A percentile compares a stretch with the other conserved stretches of the same genome.
These are phyloP conservation scores for Drosophila pandora DNA, from an alignment of 1,140 invertebrate genomes.

Conservation along the genomic window DNA sequence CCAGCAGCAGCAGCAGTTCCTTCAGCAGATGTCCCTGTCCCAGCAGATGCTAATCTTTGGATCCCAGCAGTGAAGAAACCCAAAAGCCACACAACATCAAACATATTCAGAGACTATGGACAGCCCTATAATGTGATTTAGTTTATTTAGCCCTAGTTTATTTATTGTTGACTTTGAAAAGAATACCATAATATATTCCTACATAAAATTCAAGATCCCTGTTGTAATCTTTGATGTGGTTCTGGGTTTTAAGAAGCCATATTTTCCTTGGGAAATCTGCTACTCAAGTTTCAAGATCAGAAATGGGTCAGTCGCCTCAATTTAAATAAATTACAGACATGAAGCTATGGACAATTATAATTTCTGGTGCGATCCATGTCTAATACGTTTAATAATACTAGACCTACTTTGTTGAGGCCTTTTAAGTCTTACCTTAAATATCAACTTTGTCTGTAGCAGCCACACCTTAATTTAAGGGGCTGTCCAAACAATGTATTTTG, in stretches of 20 bases:
- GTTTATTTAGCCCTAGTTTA: conserved; percentile 37
- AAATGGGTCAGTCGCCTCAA: not conserved
- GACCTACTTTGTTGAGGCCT: no score
- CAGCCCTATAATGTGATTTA: conserved; percentile 67
- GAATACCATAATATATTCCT: conserved; percentile 7
- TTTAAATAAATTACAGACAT: not conserved
- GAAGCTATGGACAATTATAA: not conserved
- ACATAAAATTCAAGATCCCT: not conserved
- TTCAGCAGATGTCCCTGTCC: conserved; percentile 60
- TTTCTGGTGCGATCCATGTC: no score
- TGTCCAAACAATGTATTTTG: not conserved
- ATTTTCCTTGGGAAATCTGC: not conserved
- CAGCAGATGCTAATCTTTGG: conserved; percentile 69
- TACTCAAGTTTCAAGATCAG: not conserved
- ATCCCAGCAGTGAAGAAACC: conserved; percentile 15
- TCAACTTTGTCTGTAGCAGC: no score
- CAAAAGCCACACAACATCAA: not conserved
- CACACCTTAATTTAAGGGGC: not conserved
- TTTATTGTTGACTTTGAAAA: conserved; percentile 62
- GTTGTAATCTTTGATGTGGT: not conserved
- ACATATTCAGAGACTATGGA: conserved; percentile 22
- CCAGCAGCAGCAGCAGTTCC: conserved; percentile 56
- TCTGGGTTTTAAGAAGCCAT: not conserved
- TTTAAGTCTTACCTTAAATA: no score
- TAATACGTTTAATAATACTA: no score